phyloP scores from a whole-genome alignment of 2,113 vertebrate genomes.

The Halcyon malimbica region DNA sequence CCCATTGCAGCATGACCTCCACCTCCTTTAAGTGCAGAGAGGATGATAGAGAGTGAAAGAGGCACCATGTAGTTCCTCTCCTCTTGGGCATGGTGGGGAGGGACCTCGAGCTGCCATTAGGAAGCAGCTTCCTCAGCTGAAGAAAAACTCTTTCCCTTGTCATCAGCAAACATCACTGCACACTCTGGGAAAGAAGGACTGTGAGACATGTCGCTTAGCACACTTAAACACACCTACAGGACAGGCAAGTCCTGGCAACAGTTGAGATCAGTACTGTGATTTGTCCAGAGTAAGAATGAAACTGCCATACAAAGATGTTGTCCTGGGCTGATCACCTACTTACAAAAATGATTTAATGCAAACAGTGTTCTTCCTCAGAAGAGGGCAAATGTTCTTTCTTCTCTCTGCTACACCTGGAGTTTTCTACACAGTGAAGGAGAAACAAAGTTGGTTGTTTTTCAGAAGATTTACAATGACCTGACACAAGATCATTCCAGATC shows the following conservation, averaged over 20 bases:
- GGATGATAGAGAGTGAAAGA: neutral
- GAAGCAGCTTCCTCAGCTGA: neutral
- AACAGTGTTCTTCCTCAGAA: neutral
- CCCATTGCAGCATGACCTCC: neutral
- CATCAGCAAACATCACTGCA: neutral
- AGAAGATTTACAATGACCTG: neutral
- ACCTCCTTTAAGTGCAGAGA: neutral
- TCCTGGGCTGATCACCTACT: neutral
- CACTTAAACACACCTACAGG: neutral
- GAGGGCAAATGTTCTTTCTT: neutral
- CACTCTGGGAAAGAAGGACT: neutral
- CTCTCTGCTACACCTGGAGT: neutral
- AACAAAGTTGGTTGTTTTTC: neutral
- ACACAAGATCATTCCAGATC: neutral
- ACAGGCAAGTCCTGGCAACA: neutral
- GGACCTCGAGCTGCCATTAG: neutral
- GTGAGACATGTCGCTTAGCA: neutral
- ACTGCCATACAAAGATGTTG: neutral
- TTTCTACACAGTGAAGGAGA: neutral
- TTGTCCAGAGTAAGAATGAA: neutral
- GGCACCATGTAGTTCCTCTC: fast-evolving
- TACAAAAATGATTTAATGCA: neutral
- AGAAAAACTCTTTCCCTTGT: neutral
- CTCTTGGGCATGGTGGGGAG: neutral
- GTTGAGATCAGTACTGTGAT: neutral